These are phyloP conservation scores for Amphipyra berbera DNA, from an alignment of 2,888 invertebrate species.

Conservation along the genomic window DNA sequence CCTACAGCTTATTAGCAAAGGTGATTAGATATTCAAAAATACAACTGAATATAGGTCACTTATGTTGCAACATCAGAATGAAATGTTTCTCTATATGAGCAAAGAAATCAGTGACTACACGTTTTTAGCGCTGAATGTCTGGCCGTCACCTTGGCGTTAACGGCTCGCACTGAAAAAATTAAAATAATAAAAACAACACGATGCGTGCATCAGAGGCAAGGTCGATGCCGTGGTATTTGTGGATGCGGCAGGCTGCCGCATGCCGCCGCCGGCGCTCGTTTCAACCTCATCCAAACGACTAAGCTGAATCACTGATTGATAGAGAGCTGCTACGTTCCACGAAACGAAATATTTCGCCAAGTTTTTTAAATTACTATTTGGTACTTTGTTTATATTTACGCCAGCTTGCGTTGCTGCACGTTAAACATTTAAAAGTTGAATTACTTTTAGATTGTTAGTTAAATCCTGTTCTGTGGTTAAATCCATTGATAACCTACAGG, in stretches of 20 bases:
- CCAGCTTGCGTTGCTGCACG: constrained; percentile 16
- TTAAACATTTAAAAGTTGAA: no score
- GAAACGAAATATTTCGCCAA: constrained; percentile 71
- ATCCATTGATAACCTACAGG: neutral
- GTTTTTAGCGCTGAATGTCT: constrained; percentile 54
- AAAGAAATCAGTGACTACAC: constrained; percentile 25
- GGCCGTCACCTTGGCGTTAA: constrained; percentile 84
- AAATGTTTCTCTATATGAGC: constrained; percentile 25
- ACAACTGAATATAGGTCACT: constrained; percentile 24
- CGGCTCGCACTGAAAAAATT: constrained; percentile 77
- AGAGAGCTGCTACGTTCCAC: constrained; percentile 72
- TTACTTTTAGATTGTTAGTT: no score
- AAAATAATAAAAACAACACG: constrained; percentile 84
- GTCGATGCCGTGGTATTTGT: constrained; percentile 87
- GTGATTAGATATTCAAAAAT: constrained; percentile 20
- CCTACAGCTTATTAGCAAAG: constrained; percentile 15
- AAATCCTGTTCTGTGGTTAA: neutral
- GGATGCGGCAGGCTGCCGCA: constrained; percentile 78
- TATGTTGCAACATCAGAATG: constrained; percentile 27
- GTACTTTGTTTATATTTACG: constrained; percentile 49
- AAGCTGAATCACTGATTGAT: constrained; percentile 81
- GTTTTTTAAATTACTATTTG: constrained; percentile 61
- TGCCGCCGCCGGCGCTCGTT: constrained; percentile 64
- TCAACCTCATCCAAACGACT: constrained; percentile 71
- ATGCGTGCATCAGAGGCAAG: constrained; percentile 84